Conservation (phyloP, 1,140 invertebrate species). For the Zaprionus gabonicus region DNA sequence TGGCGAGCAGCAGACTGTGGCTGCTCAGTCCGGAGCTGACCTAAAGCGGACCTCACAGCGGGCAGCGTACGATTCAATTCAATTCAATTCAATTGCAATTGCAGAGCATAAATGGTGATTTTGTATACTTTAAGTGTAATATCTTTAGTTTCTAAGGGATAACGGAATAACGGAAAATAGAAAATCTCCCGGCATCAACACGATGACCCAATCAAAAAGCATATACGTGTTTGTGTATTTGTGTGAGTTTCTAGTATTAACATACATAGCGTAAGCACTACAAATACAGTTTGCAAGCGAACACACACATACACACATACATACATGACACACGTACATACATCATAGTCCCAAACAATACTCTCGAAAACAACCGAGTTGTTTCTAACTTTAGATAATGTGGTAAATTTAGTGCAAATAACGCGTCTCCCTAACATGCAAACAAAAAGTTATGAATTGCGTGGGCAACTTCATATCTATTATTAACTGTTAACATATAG, state of each 20-base stretch:
- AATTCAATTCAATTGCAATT: constrained; percentile 80
- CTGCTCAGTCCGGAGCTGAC: constrained; percentile 70
- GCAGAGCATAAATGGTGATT: constrained; percentile 82
- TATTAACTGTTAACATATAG: constrained; percentile 40
- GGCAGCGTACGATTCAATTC: constrained; percentile 47
- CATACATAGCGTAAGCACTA: neutral
- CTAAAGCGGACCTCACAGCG: constrained; percentile 38
- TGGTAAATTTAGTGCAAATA: constrained; percentile 55
- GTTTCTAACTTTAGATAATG: constrained; percentile 29
- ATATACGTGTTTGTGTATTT: constrained; percentile 61
- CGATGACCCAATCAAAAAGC: constrained; percentile 39
- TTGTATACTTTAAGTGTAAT: constrained; percentile 83
- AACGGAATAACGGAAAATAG: constrained; percentile 23
- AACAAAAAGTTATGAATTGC: constrained; percentile 10
- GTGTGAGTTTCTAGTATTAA: constrained; percentile 10
- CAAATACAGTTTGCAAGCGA: neutral
- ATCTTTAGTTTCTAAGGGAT: constrained; percentile 74
- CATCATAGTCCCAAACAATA: constrained; percentile 8
- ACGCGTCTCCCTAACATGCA: constrained; percentile 25
- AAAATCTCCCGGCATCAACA: constrained; percentile 24
- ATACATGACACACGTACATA: neutral
- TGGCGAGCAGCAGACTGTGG: constrained; percentile 73
- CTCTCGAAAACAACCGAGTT: constrained; percentile 9
- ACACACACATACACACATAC: constrained; percentile 30
- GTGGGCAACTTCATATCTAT: constrained; percentile 26